Evolutionary conservation across 2,888 invertebrate genomes (phyloP), one percentile per base, ranked within the genome.

Genomic region (Bimastos eiseni): DNA sequence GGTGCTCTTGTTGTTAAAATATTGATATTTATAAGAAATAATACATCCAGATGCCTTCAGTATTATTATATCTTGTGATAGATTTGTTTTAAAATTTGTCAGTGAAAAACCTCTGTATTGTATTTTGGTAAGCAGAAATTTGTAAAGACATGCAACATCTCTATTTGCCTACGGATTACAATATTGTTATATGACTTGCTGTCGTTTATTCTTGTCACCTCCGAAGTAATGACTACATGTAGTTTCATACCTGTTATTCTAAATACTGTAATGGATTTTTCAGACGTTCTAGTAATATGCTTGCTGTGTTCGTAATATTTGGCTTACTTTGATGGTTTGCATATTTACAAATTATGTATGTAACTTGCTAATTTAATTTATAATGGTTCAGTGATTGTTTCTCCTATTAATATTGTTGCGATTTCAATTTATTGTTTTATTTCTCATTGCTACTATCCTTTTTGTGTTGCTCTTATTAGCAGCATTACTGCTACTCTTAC

Each of bases 281-380:
- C 70, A n/a, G 70, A 70, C 6, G 17, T 70, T n/a, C n/a, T 55
- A 70, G 8, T 70, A n/a, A 70, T 70, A 6, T n/a, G 30, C 8
- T 49, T 30, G 30, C 30, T 70, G 70, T 70, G 70, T 70, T 70
- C 11, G 30, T 70, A 70, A 30, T n/a, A n/a, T n/a, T n/a, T n/a
- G 30, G 11, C 30, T 70, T 70, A n/a, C 70, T 70, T n/a, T 70
- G 70, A 70, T 70, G n/a, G n/a, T 13, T 70, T 70, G 30, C 70
- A n/a, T 70, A n/a, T 49, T n/a, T n/a, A 70, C n/a, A 70, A 70
- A 70, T 70, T 70, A 70, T 70, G 70, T 70, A 70, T 70, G n/a
- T 70, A n/a, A 30, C n/a, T 30, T 70, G 70, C 70, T 70, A 70
- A 70, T 70, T 70, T 70, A 70, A 11, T n/a, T 17, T 70, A n/a